Percentiles rank a stretch among this genome's conserved stretches.
phyloP scores from a whole-genome alignment of 2,113 vertebrate species.

The Chinchilla lanigera region DNA sequence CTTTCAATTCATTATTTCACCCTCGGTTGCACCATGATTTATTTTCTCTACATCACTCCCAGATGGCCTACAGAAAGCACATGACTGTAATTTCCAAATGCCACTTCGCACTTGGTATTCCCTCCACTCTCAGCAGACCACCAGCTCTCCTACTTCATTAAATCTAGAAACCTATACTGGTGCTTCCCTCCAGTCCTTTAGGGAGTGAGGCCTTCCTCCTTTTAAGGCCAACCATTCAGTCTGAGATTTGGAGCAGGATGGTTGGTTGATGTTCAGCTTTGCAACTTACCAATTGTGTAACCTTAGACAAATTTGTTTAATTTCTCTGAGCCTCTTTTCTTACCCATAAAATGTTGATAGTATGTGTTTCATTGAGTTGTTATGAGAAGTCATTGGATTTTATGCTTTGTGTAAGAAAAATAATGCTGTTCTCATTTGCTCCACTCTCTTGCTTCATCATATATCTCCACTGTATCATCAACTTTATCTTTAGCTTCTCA shows the following conservation, averaged over 20 bases:
- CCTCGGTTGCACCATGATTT: not conserved
- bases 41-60: not conserved
- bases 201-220: not conserved
- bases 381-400: not conserved
- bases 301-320: not conserved
- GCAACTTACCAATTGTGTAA: not conserved
- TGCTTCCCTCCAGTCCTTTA: not conserved
- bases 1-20: not conserved
- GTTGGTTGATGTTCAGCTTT: not conserved
- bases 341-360: not conserved
- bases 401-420: not conserved
- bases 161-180: not conserved
- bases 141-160: not conserved
- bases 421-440: not conserved
- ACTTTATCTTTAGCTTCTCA: not conserved
- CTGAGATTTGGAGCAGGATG: not conserved
- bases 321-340: not conserved
- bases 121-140: not conserved
- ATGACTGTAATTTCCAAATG: not conserved
- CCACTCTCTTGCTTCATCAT: not conserved
- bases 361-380: not conserved
- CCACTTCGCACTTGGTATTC: not conserved
- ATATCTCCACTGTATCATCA: not conserved
- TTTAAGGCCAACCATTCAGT: not conserved
- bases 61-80: not conserved